phyloP scores from a whole-genome alignment of 2,797 vertebrate species.

The Rhodeus uyekii region DNA sequence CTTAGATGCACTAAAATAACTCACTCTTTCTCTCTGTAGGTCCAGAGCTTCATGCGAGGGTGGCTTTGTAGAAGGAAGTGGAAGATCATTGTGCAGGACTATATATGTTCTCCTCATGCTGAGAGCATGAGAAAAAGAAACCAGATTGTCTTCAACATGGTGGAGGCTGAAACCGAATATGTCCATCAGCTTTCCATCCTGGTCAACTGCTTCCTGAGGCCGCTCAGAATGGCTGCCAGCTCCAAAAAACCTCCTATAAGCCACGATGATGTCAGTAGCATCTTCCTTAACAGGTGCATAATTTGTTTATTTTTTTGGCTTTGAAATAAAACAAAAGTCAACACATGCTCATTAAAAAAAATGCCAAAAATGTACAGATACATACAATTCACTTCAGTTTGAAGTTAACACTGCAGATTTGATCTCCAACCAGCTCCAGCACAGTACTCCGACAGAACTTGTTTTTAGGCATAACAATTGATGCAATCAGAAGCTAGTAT shows the following conservation, averaged over 20 bases:
- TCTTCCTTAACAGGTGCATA: slow-evolving; percentile 95
- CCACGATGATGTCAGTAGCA: slow-evolving; percentile 95
- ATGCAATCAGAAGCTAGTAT: neutral
- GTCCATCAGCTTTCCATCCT: slow-evolving; percentile 95
- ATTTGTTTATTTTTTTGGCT: neutral
- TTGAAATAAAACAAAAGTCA: neutral
- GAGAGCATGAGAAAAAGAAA: slow-evolving; percentile 92
- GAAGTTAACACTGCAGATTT: neutral
- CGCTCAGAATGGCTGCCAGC: slow-evolving; percentile 96
- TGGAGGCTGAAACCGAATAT: slow-evolving; percentile 88
- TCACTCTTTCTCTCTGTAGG: slow-evolving; percentile 67
- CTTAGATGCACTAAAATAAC: neutral
- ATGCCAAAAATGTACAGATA: neutral
- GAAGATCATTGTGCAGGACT: slow-evolving; percentile 92
- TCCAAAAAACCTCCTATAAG: slow-evolving; percentile 97
- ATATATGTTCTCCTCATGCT: slow-evolving; percentile 89
- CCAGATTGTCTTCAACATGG: slow-evolving; percentile 92
- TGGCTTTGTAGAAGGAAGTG: slow-evolving; percentile 90
- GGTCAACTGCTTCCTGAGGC: slow-evolving; percentile 95
- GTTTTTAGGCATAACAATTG: neutral
- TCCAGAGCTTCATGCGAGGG: slow-evolving; percentile 91
- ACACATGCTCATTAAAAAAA: neutral
- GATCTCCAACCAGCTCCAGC: no score
- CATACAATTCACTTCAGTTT: neutral
- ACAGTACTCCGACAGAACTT: no score